These are phyloP conservation scores for Bactericera cockerelli DNA, from an alignment of 1,140 invertebrate species.

Conservation along the genomic window DNA sequence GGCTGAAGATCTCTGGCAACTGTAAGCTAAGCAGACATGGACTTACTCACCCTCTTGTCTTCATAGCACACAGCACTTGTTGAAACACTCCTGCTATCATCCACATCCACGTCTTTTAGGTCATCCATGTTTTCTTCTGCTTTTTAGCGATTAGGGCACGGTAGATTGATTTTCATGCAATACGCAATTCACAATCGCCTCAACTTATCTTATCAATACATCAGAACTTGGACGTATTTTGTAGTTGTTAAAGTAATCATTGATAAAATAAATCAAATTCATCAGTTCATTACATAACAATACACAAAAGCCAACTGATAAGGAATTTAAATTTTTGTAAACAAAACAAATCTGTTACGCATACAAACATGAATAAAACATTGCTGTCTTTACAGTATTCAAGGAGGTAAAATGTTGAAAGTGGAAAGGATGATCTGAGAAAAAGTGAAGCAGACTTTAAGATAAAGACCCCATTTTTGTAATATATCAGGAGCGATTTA, in stretches of 20 bases:
- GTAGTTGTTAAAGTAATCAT: not conserved
- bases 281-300: not conserved
- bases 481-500: too few relatives aligned
- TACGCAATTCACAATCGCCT: not conserved
- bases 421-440: too few relatives aligned
- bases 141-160: not conserved
- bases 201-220: not conserved
- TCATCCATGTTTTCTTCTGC: not conserved
- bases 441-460: too few relatives aligned
- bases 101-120: not conserved
- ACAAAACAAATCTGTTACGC: too few relatives aligned
- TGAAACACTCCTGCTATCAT: not conserved
- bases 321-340: too few relatives aligned
- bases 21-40: too few relatives aligned
- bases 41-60: constrained; percentile 5
- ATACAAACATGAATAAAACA: too few relatives aligned
- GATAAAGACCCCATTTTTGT: too few relatives aligned
- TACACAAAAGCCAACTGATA: not conserved
- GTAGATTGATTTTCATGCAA: not conserved
- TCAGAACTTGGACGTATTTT: not conserved
- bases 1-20: too few relatives aligned
- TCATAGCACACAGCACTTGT: constrained; percentile 7
- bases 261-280: not conserved
- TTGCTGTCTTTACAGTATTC: too few relatives aligned
- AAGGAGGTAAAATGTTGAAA: too few relatives aligned